These are phyloP conservation scores for Saguinus imperator DNA, from an alignment of 2,113 vertebrate species.

Conservation along the genomic window DNA sequence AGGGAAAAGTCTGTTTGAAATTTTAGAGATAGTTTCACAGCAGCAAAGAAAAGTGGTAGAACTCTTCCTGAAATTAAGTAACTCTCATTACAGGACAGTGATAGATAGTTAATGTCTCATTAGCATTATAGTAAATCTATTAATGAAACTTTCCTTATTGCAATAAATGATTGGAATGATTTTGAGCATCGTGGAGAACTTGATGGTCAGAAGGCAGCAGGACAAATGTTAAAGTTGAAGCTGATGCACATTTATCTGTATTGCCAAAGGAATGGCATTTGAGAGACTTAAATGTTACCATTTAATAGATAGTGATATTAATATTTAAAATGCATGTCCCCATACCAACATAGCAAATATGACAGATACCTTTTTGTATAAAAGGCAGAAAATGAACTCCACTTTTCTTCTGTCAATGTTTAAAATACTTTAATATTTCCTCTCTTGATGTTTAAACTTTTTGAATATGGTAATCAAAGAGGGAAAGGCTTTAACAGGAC, in stretches of 20 bases:
- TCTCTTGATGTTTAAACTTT: neutral
- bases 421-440: neutral
- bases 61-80: slow-evolving; percentile 29
- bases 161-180: neutral
- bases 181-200: neutral
- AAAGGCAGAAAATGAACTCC: slow-evolving; percentile 8
- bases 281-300: neutral
- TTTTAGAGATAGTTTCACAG: neutral
- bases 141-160: neutral
- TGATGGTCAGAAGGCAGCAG: neutral
- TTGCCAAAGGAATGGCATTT: neutral
- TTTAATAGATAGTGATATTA: slow-evolving; percentile 21
- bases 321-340: slow-evolving; percentile 7
- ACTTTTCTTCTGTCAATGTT: neutral
- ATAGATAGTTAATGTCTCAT: slow-evolving; percentile 22
- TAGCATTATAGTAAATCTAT: neutral
- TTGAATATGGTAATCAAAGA: neutral
- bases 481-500: neutral
- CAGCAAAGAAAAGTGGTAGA: neutral
- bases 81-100: neutral
- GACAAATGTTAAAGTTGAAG: slow-evolving; percentile 19
- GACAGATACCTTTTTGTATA: neutral
- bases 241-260: neutral
- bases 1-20: slow-evolving; percentile 38
- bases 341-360: neutral